Base-by-base conservation (phyloP, 92 coral and sea anemone species). In the Plumapathes pennacea region DNA sequence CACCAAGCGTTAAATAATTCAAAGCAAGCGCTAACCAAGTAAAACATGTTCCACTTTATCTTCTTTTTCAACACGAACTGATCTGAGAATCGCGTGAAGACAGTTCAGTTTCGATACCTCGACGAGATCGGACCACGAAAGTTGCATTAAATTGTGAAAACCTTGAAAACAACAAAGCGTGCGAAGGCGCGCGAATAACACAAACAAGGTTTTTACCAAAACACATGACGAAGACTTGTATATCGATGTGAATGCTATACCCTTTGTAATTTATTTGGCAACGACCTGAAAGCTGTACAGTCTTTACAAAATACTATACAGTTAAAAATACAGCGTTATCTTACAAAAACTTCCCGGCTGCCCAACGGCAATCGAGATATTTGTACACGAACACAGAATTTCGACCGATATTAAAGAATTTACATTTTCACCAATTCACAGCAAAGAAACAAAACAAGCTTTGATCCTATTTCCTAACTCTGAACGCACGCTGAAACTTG, bases 231-330 rank as follows among this genome's bases (percentile, higher is more conserved):
- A 14, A 44, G 8, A 34, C 13, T 34, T 8, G 40, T 34, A 8
- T n/a, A 37, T 43, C 61, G 57, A 61, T 64, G 60, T 69, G 72
- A 69, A 58, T 23, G 47, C 26, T 15, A 39, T 66, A 49, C 60
- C 34, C 60, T 20, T 30, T 57, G 55, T 71, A 62, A 81, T 82
- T 86, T 81, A 81, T 74, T 81, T 33, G 46, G 76, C 75, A 48
- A 79, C 51, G 88, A 82, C 76, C 68, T 58, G 77, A 81, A 66
- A 68, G 47, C 96, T 82, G 84, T 88, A 88, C 96, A 88, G 96
- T 69, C 78, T 82, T 78, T 74, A 84, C 81, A 77, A 88, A 88
- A 88, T 83, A 77, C 89, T 87, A 87, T 83, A 88, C 90, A 83
- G 84, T 82, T 88, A 82, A 88, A 88, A 88, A 82, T 82, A 82